Evolutionary conservation across 2,797 vertebrate genomes (phyloP).

Genomic region (Hoplostethus mediterraneus): DNA sequence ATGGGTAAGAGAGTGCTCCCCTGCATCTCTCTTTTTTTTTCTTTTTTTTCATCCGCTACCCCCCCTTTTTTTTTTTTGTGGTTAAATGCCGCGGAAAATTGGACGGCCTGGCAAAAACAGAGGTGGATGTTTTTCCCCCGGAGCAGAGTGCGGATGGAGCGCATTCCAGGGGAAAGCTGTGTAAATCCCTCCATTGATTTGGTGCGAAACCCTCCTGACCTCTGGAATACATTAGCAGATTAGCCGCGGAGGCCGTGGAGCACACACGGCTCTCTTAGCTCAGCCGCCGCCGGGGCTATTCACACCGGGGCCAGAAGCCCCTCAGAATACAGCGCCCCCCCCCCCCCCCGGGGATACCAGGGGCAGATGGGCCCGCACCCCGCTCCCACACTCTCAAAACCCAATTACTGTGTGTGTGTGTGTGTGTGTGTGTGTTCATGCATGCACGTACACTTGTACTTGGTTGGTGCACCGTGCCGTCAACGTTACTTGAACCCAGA

Average conservation of each 20-base stretch:
- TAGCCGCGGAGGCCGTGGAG: slow-evolving; percentile 78
- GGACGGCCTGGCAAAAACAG: slow-evolving; percentile 74
- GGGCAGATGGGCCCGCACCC: slow-evolving; percentile 64
- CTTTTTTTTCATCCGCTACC: slow-evolving; percentile 24
- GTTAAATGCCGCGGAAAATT: slow-evolving; percentile 83
- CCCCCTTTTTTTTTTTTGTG: slow-evolving; percentile 75
- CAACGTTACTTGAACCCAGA: not conserved
- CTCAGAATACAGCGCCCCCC: slow-evolving; percentile 47
- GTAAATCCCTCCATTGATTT: slow-evolving; percentile 88
- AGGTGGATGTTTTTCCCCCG: slow-evolving; percentile 78
- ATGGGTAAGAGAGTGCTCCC: slow-evolving; percentile 45
- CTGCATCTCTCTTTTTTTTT: slow-evolving; percentile 41
- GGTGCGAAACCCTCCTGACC: slow-evolving; percentile 85
- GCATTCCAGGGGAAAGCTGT: slow-evolving; percentile 87
- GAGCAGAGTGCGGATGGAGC: slow-evolving; percentile 78
- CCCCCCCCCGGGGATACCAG: no score
- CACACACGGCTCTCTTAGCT: slow-evolving; percentile 67
- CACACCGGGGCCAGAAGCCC: slow-evolving; percentile 52
- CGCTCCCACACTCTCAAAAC: slow-evolving; percentile 50
- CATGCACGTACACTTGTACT: slow-evolving; percentile 19
- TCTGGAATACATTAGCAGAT: slow-evolving; percentile 88
- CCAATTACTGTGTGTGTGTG: slow-evolving; percentile 51
- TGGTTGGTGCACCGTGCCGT: not conserved
- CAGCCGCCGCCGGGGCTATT: slow-evolving; percentile 58
- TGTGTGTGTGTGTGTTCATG: slow-evolving; percentile 25